Percentiles rank a stretch among this genome's conserved stretches.
Conservation (phyloP, 1,140 invertebrate genomes). For the Leptinotarsa texana region DNA sequence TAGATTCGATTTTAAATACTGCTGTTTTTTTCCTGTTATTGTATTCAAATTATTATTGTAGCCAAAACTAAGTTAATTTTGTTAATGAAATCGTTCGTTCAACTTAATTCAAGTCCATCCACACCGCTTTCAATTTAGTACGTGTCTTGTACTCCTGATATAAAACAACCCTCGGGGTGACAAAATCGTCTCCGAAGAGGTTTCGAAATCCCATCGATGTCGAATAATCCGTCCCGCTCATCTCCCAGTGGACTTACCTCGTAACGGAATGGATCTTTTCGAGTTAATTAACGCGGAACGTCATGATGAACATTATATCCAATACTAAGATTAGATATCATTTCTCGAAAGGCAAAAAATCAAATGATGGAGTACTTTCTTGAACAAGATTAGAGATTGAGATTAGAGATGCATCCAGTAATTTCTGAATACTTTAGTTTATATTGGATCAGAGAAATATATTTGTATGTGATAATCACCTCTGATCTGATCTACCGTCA, state of each 20-base stretch:
- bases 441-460: too few relatives aligned
- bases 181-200: constrained; percentile 27
- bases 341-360: too few relatives aligned
- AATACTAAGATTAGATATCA: too few relatives aligned
- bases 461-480: too few relatives aligned
- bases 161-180: constrained; percentile 27
- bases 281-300: constrained; percentile 24
- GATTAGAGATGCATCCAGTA: too few relatives aligned
- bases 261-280: constrained; percentile 11
- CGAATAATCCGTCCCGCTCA: constrained; percentile 14
- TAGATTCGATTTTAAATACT: too few relatives aligned
- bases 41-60: constrained; percentile 8
- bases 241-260: constrained; percentile 5
- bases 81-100: constrained; percentile 21
- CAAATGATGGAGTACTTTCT: too few relatives aligned
- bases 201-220: constrained; percentile 27
- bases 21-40: neutral
- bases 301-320: neutral
- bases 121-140: constrained; percentile 23
- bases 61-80: neutral
- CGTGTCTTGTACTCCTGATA: constrained; percentile 17
- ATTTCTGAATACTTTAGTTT: too few relatives aligned
- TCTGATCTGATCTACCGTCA: too few relatives aligned
- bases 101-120: constrained; percentile 15
- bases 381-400: too few relatives aligned